These are phyloP conservation scores for Hermaeophaga mercurialis DNA, from an alignment of 2,888 invertebrate genomes.

Conservation along the genomic window DNA sequence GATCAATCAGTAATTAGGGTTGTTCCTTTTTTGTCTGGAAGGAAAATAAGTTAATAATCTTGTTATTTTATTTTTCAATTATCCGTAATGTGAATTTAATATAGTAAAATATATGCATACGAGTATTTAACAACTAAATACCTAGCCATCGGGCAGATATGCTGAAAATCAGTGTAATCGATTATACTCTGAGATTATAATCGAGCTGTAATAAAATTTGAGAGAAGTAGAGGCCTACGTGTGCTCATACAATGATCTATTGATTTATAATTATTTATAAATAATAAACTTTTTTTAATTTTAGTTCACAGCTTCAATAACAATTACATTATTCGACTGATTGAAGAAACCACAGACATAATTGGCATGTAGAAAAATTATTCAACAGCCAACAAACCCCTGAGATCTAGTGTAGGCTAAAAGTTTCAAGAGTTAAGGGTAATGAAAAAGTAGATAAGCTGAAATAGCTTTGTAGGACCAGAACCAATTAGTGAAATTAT, in stretches of 20 bases:
- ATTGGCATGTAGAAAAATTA: too few relatives aligned
- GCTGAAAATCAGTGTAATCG: conserved; percentile 39
- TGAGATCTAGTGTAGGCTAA: too few relatives aligned
- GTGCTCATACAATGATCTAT: conserved; percentile 29
- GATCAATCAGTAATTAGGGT: conserved; percentile 25
- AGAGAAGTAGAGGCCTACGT: conserved; percentile 25
- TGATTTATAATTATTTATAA: conserved; percentile 33
- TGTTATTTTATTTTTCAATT: conserved; percentile 35
- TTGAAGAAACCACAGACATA: too few relatives aligned
- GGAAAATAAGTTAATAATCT: conserved; percentile 29
- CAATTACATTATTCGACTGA: too few relatives aligned
- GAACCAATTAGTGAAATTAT: too few relatives aligned
- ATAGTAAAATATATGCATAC: conserved; percentile 34
- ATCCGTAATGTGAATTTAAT: conserved; percentile 36
- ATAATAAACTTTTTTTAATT: conserved; percentile 14
- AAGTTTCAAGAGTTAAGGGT: too few relatives aligned
- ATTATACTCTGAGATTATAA: conserved; percentile 35
- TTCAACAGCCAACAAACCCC: too few relatives aligned
- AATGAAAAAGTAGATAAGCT: too few relatives aligned
- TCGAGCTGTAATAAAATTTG: conserved; percentile 37
- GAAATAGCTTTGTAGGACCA: too few relatives aligned
- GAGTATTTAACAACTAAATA: conserved; percentile 36
- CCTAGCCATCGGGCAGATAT: conserved; percentile 33
- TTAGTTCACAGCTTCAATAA: neutral
- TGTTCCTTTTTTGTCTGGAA: conserved; percentile 24